Percentiles rank a stretch among this genome's conserved stretches.
These are phyloP conservation scores for Plagodis dolabraria DNA, from an alignment of 2,888 invertebrate genomes.

Conservation along the genomic window DNA sequence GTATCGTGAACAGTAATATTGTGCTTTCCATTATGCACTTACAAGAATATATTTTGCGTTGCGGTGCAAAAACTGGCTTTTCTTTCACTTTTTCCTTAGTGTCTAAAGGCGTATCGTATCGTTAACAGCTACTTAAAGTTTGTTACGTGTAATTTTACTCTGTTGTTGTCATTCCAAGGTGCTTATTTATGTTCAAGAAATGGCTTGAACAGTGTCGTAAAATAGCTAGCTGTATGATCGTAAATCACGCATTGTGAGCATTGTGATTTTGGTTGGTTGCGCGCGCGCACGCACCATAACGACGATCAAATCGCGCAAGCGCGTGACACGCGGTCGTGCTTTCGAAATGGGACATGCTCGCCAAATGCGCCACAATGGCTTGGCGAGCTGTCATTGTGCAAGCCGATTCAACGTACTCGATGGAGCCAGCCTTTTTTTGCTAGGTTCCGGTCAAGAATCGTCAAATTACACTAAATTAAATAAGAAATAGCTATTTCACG, in stretches of 20 bases:
- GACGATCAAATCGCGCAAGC: constrained; percentile 56
- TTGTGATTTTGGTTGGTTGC: constrained; percentile 57
- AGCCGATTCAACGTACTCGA: constrained; percentile 42
- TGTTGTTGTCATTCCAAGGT: constrained; percentile 35
- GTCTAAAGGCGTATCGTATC: not conserved
- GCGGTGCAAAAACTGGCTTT: too few relatives aligned
- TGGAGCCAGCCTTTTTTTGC: constrained; percentile 34
- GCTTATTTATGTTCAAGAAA: constrained; percentile 47
- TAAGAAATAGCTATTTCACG: not conserved
- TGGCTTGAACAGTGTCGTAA: constrained; percentile 57
- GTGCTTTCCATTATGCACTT: too few relatives aligned
- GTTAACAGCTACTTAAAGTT: constrained; percentile 20
- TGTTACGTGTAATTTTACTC: constrained; percentile 23
- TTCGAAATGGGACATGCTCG: constrained; percentile 39
- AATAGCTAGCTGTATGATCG: constrained; percentile 44
- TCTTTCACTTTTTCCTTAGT: not conserved
- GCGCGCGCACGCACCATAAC: constrained; percentile 65
- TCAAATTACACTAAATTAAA: not conserved
- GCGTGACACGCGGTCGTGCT: constrained; percentile 53
- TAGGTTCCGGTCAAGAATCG: constrained; percentile 33
- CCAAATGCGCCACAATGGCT: constrained; percentile 53
- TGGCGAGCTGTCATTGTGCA: constrained; percentile 47
- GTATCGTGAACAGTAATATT: too few relatives aligned
- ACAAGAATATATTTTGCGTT: too few relatives aligned
- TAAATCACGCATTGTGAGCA: constrained; percentile 59